Evolutionary conservation across 2,113 vertebrate genomes (phyloP).

Genomic region (Callospermophilus lateralis): DNA sequence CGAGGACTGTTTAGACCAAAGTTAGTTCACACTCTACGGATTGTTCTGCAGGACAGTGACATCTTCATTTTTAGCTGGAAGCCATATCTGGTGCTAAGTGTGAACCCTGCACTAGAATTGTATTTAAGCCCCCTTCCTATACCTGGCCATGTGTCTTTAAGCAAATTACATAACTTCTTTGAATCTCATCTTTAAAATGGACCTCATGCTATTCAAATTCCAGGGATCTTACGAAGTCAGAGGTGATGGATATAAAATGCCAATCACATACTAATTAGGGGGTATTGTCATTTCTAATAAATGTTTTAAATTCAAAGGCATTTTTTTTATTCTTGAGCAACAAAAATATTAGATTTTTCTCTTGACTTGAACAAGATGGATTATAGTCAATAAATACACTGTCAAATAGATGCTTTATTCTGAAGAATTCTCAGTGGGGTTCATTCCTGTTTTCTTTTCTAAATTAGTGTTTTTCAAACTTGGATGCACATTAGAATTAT

Average conservation of each 20-base stretch:
- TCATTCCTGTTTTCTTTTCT: constrained; percentile 32
- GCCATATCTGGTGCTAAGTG: rapidly evolving
- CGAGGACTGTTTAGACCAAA: background rate
- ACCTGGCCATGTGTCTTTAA: background rate
- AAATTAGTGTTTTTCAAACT: background rate
- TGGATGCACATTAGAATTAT: background rate
- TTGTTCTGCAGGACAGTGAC: background rate
- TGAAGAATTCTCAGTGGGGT: background rate
- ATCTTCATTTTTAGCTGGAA: background rate
- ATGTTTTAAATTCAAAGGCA: background rate
- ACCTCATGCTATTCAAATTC: background rate
- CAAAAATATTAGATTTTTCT: background rate
- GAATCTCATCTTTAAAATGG: background rate
- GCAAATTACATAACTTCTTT: background rate
- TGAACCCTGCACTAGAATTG: background rate
- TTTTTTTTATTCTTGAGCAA: constrained; percentile 37
- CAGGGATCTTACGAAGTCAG: background rate
- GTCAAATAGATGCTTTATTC: background rate
- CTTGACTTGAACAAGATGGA: background rate
- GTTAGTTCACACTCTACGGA: background rate
- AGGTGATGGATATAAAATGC: background rate
- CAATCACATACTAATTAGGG: background rate
- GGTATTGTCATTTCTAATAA: constrained; percentile 11
- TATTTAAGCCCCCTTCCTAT: background rate
- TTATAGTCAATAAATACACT: background rate